Conservation (phyloP, 2,797 vertebrate genomes). For the Nasua narica region DNA sequence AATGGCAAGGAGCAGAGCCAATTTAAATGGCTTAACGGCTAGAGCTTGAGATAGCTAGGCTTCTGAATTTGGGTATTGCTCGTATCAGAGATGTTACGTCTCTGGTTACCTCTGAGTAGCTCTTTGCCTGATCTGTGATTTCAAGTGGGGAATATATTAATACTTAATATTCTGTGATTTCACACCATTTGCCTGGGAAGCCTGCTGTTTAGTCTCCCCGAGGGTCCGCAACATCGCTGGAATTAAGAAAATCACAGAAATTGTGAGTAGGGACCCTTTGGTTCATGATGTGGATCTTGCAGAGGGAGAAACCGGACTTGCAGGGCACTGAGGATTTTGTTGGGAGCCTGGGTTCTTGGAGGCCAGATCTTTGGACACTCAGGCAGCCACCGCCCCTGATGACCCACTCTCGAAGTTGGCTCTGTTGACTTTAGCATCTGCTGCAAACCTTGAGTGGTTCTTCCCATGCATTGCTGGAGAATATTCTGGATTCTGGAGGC, state of each 20-base stretch:
- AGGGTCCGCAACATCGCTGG: neutral
- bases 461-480: neutral
- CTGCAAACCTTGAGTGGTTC: neutral
- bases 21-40: neutral
- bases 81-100: neutral
- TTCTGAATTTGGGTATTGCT: neutral
- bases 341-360: neutral
- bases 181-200: neutral
- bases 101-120: neutral
- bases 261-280: too few species aligned
- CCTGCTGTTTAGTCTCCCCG: too few species aligned
- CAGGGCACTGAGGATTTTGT: neutral
- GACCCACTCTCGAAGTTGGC: rapidly evolving
- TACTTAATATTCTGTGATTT: neutral
- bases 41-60: neutral
- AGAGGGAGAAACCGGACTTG: neutral
- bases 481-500: neutral
- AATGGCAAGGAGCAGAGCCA: neutral
- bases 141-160: neutral
- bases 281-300: too few species aligned
- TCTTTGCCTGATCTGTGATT: neutral
- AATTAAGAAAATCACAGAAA: neutral
- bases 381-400: neutral
- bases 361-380: neutral
- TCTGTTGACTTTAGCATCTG: neutral